Evolutionary conservation across 2,797 vertebrate genomes (phyloP).

Genomic region (Characodon lateralis): DNA sequence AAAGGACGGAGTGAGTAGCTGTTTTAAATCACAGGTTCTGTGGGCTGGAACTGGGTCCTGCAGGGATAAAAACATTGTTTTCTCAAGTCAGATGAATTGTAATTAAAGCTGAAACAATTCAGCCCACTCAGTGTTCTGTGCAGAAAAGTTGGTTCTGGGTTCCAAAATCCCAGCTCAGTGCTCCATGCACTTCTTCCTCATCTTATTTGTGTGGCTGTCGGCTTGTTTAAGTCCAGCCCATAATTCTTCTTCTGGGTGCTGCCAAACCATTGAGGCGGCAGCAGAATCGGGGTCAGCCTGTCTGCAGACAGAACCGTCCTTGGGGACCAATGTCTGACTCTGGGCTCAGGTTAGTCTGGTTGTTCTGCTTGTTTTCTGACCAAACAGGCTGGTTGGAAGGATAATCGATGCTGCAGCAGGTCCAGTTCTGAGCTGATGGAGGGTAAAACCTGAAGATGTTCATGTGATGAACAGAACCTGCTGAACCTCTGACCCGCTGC

Average conservation of each 20-base stretch:
- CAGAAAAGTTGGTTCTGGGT: too few species aligned
- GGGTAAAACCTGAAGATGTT: too few species aligned
- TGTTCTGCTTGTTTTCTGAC: neutral
- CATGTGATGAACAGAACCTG: too few species aligned
- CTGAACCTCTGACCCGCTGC: too few species aligned
- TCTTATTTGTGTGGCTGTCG: neutral
- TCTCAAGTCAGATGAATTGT: too few species aligned
- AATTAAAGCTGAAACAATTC: neutral
- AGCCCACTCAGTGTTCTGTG: too few species aligned
- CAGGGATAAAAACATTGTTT: neutral
- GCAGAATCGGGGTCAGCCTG: constrained; percentile 1
- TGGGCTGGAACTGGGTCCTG: neutral
- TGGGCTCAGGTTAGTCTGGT: neutral
- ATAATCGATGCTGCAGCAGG: neutral
- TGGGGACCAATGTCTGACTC: neutral
- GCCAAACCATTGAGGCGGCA: neutral
- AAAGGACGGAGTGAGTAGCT: too few species aligned
- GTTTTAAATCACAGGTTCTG: neutral
- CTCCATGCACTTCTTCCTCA: too few species aligned
- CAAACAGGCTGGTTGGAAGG: neutral
- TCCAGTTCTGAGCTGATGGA: too few species aligned
- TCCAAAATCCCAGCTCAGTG: too few species aligned
- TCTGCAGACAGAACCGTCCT: neutral
- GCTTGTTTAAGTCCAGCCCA: neutral
- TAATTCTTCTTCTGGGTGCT: neutral